Evolutionary conservation across 2,113 vertebrate species (phyloP), one percentile per base, ranked within the genome.

Genomic region (Mugil cephalus): DNA sequence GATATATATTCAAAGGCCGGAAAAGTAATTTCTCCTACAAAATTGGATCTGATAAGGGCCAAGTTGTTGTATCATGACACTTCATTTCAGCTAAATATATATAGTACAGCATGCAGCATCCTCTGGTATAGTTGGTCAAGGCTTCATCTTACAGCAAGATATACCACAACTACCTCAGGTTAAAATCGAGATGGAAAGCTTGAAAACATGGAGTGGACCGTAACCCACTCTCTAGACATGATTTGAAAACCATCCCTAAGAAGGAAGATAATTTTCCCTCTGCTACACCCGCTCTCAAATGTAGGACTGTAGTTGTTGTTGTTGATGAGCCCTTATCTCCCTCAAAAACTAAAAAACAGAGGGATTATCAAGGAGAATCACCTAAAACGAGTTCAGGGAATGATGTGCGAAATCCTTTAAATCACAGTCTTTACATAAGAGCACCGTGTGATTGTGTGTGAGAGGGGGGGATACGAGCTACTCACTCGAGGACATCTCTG

Each of bases 401-500:
- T 12, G 55, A 19, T 1, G 14, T 42, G 9, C 2, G 18, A 10
- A 60, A 54, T 34, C 45, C 43, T 2, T 30, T 30, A 30, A 30
- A 30, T 5, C 24, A 30, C 24, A 3, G 24, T 5, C 24, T 30
- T 30, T 30, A 30, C 24, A 30, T 30, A 30, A 30, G 24, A 30
- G 24, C 24, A 30, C 24, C 24, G 24, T 5, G 24, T 30, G 24
- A n/a, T 5, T 30, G 5, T 5, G 24, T 30, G 24, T 30, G 24
- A n/a, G n/a, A n/a, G n/a, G n/a, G n/a, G n/a, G n/a, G n/a, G n/a
- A 30, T 30, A 30, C 5, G 24, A 30, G 40, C 18, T 58, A 96
- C 98, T 99, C 93, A 99, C 98, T 99, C 98, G 1, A 99, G 90
- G 19, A 99, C 97, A 0, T 99, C 97, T 35, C 95, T 95, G 94